Evolutionary conservation across 2,113 vertebrate species (phyloP).

Genomic region (Gallinago undulata): DNA sequence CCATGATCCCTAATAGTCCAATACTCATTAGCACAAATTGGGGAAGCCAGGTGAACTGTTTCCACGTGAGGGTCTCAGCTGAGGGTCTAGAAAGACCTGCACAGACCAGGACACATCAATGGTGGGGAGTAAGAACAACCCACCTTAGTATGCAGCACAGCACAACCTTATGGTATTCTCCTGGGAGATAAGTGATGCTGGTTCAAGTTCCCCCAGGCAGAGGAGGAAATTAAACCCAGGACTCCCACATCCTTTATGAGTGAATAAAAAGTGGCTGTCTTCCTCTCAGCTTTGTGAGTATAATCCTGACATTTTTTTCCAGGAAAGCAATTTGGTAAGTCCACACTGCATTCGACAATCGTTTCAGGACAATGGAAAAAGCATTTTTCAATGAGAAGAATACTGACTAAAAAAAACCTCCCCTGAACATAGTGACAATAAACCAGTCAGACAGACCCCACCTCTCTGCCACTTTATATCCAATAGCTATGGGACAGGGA

Average conservation of each 20-base stretch:
- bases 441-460: conserved; percentile 2
- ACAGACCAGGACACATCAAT: neutral
- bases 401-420: neutral
- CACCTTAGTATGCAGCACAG: conserved; percentile 63
- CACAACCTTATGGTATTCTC: conserved; percentile 49
- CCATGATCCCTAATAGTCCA: neutral
- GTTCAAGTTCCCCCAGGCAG: conserved; percentile 63
- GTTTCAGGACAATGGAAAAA: conserved; percentile 44
- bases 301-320: conserved; percentile 55
- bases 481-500: neutral
- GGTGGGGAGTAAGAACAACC: neutral
- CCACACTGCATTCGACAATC: conserved; percentile 33
- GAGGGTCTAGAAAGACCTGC: neutral
- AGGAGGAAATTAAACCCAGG: conserved; percentile 68
- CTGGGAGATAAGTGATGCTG: conserved; percentile 58
- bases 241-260: conserved; percentile 63
- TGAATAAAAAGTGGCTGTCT: conserved; percentile 62
- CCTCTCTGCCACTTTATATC: neutral
- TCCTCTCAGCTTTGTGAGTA: conserved; percentile 58
- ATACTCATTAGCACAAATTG: neutral
- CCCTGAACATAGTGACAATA: neutral
- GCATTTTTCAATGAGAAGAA: conserved; percentile 32
- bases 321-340: conserved; percentile 58
- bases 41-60: neutral
- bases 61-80: neutral